These are phyloP conservation scores for Calyptommatus sinebrachiatus DNA, from an alignment of 2,113 vertebrate species.

Conservation along the genomic window DNA sequence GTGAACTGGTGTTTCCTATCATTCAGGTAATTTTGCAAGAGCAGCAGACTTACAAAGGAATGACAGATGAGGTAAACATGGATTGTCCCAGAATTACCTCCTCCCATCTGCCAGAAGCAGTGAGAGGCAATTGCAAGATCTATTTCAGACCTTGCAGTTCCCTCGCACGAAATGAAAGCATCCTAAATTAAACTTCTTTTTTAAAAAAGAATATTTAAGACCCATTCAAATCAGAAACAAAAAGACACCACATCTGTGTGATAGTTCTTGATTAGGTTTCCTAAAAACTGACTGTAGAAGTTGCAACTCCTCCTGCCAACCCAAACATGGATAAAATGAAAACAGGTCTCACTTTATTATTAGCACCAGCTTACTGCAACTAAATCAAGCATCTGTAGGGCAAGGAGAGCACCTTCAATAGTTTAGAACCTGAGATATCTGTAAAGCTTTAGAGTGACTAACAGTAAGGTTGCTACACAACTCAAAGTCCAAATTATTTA, in stretches of 20 bases:
- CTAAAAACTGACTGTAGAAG: slow-evolving; percentile 32
- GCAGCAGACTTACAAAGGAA: no score
- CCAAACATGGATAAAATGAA: slow-evolving; percentile 18
- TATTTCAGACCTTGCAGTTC: no score
- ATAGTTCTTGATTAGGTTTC: slow-evolving; percentile 27
- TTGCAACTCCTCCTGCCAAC: slow-evolving; percentile 19
- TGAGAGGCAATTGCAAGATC: no score
- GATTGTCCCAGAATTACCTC: no score
- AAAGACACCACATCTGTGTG: neutral
- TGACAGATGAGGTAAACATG: no score
- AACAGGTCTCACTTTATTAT: slow-evolving; percentile 27
- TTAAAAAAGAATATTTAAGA: neutral
- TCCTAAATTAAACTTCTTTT: neutral
- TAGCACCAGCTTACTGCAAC: slow-evolving; percentile 40
- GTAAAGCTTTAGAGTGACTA: slow-evolving; percentile 20
- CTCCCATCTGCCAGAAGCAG: no score
- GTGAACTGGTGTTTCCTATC: no score
- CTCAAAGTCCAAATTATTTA: slow-evolving; percentile 45
- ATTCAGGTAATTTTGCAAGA: no score
- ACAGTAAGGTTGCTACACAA: slow-evolving; percentile 1
- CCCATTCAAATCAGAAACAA: neutral
- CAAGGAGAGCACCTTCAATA: slow-evolving; percentile 18
- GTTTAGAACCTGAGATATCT: slow-evolving; percentile 30
- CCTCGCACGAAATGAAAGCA: no score
- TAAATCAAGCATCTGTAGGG: neutral